Conservation (phyloP, 1,140 invertebrate genomes). For the Aricia agestis region DNA sequence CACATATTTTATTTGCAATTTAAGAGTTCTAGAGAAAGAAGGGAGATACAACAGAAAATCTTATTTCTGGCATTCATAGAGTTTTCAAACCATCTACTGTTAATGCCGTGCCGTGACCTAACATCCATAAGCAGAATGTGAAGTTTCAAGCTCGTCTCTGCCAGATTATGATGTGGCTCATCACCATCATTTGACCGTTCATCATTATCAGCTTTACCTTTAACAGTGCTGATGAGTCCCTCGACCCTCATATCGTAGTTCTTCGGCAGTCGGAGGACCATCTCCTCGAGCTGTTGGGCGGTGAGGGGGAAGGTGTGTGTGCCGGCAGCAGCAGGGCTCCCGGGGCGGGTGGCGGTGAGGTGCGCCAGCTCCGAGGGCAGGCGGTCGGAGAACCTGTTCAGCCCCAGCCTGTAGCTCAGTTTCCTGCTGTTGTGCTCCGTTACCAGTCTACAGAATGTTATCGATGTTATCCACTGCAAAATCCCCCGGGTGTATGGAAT, state of each 20-base stretch:
- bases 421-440: constrained; percentile 47
- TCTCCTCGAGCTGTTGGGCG: constrained; percentile 40
- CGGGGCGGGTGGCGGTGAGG: constrained; percentile 30
- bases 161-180: no score
- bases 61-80: no score
- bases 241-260: constrained; percentile 90
- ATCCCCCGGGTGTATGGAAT: no score
- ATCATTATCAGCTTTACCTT: constrained; percentile 76
- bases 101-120: no score
- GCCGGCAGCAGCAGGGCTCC: constrained; percentile 1
- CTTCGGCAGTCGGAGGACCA: constrained; percentile 77
- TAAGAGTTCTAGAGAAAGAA: no score
- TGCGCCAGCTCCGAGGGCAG: constrained; percentile 37
- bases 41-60: no score
- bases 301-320: constrained; percentile 83
- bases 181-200: no score
- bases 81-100: no score
- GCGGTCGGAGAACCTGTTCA: constrained; percentile 52
- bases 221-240: constrained; percentile 93
- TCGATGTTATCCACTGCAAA: no score
- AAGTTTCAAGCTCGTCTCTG: no score
- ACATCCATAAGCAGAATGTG: no score
- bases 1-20: no score
- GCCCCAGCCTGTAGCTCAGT: constrained; percentile 40
- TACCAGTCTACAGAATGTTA: constrained; percentile 26